A percentile compares a stretch with the other conserved stretches of the same genome.
Conservation (phyloP, 2,113 vertebrate genomes). For the Crotalus tigris region DNA sequence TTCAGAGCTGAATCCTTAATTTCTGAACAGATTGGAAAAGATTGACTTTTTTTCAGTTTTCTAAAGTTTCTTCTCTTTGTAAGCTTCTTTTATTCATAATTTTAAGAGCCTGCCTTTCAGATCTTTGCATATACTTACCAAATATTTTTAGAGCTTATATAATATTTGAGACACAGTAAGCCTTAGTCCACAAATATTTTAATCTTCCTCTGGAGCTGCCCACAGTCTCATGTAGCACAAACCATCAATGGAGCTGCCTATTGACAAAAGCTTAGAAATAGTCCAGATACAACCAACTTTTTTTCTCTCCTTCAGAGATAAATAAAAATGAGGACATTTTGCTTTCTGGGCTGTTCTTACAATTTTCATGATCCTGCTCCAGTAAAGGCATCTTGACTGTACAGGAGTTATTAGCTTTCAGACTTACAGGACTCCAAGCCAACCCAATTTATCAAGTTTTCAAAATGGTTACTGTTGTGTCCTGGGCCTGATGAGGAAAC, state of each 20-base stretch:
- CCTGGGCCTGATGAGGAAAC: too few species aligned
- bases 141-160: background rate
- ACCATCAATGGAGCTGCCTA: background rate
- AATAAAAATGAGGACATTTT: background rate
- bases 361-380: background rate
- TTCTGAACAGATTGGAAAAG: background rate
- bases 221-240: background rate
- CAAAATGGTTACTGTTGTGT: background rate
- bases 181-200: background rate
- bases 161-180: background rate
- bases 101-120: background rate
- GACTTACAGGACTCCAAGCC: background rate
- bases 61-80: background rate
- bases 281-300: background rate
- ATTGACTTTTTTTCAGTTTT: background rate
- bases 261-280: background rate
- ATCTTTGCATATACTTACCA: background rate
- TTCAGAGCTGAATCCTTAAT: background rate
- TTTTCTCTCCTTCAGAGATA: background rate
- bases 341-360: background rate
- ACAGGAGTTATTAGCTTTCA: background rate
- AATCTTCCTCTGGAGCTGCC: background rate
- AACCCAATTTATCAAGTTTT: background rate
- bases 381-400: background rate
- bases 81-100: background rate